A percentile compares a stretch with the other conserved stretches of the same genome.
Evolutionary conservation across 2,113 vertebrate species (phyloP).

Genomic region (Microcebus murinus): DNA sequence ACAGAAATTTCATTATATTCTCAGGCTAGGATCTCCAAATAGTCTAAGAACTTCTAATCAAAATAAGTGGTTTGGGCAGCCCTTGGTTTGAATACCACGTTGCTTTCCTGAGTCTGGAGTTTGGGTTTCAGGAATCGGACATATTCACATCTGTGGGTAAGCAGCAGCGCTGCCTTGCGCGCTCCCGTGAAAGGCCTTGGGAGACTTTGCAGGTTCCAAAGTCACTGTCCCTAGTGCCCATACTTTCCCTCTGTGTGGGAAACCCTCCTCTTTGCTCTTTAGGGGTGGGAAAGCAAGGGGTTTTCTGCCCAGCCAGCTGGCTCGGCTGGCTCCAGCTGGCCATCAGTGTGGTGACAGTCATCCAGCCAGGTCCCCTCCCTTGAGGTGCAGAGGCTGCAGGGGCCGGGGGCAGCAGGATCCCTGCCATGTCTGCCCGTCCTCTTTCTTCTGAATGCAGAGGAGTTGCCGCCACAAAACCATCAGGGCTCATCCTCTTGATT

Average conservation of each 20-base stretch:
- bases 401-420: not conserved
- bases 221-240: not conserved
- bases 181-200: not conserved
- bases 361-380: too few relatives aligned
- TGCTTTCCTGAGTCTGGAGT: not conserved
- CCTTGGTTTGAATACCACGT: not conserved
- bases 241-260: not conserved
- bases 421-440: not conserved
- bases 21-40: not conserved
- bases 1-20: not conserved
- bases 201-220: not conserved
- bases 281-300: not conserved
- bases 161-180: not conserved
- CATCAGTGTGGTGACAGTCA: accelerated
- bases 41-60: not conserved
- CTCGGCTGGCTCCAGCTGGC: too few relatives aligned
- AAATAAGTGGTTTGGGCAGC: not conserved
- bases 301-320: not conserved
- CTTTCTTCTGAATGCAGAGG: not conserved
- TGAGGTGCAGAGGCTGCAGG: too few relatives aligned
- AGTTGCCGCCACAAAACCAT: not conserved
- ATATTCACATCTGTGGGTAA: not conserved
- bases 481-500: not conserved
- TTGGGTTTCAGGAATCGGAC: not conserved
- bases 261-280: not conserved